Base-by-base conservation (phyloP, 1,140 invertebrate genomes). In the Gryllus bimaculatus region DNA sequence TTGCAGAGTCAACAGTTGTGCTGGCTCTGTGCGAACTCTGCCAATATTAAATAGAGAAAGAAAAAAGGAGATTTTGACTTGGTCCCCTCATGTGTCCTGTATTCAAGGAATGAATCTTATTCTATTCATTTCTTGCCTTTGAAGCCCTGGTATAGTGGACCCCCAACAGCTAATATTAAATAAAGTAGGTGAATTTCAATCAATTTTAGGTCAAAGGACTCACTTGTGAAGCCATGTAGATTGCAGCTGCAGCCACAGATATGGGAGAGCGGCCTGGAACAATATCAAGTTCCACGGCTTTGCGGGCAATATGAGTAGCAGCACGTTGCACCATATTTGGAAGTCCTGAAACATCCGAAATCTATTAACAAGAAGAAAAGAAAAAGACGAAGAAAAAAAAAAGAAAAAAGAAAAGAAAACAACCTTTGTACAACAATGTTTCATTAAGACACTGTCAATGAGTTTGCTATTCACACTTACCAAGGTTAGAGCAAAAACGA, bases 201-300 rank as follows among this genome's bases (percentile, higher is more conserved):
- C 26, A 39, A 2, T 39, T 39, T 39, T 2, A n/a, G n/a, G n/a
- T 54, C 8, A 54, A 54, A 54, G 2, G 20, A 75, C 20, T 15
- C 12, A 94, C 94, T 87, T 98, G 96, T 73, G 96, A 98, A 2
- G 98, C 98, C 97, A 99, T 99, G 84, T 99, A 99, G 83, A 99
- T 99, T 76, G 98, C 98, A 75, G 98, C 98, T 54, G 98, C 98
- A 0, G 98, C 96, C 5, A 99, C 97, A 0, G 98, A 99, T 82
- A 99, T 99, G 0, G 98, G 98, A 82, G 97, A 99, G 84, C 98
- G 91, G n/a, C 98, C 98, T 80, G 98, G 95, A 13, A 99, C 98
- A 84, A 99, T 95, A 84, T 99, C 98, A 84, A 98, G 86, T 84
- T 99, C 97, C 0, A 98, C 96, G 75, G 98, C 98, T 86, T 96